Evolutionary conservation across 1,140 invertebrate species (phyloP), one percentile per base, ranked within the genome.

Genomic region (Aplysia californica): DNA sequence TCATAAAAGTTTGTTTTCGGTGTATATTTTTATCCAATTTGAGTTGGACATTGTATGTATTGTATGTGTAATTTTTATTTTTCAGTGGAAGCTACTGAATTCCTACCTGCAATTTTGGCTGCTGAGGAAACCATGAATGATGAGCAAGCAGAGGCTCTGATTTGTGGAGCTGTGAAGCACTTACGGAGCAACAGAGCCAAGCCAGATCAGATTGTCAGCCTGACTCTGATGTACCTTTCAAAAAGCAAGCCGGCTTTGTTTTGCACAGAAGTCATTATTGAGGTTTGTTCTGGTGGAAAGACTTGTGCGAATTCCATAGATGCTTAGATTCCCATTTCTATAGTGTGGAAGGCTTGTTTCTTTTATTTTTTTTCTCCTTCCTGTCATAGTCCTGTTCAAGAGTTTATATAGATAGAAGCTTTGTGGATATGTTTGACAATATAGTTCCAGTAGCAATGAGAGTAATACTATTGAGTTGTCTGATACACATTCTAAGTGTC

Each of bases 221-320:
- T 96, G 80, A 93, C 93, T 67, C 89, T 98, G 55, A 91, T 96
- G 36, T 96, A 96, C 87, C 85, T 97, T n/a, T 94, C 94, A 0
- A 96, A 97, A 90, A 92, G 94, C 50, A 92, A 94, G 77, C 93
- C 96, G 2, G 92, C 92, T 38, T 92, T 96, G 83, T 97, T 91
- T 85, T 80, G 84, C 3, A 94, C 94, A 85, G 96, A 97, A 83
- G 91, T 93, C 61, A 93, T 96, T 20, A 92, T 94, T 23, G 93
- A 94, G 84, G 95, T 89, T 74, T 75, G 58, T 72, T 15, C 44
- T 50, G n/a, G 44, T 50, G 44, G 44, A 50, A 15, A 15, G 10
- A 50, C 10, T n/a, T 50, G 10, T 50, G 44, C 10, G 10, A n/a
- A 15, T 50, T 15, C 10, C 44, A 50, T 10, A n/a, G 10, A 50